These are phyloP conservation scores for Turritopsis dohrnii DNA, from an alignment of 30 jellyfish, hydroid and myxozoan genomes.

Conservation along the genomic window DNA sequence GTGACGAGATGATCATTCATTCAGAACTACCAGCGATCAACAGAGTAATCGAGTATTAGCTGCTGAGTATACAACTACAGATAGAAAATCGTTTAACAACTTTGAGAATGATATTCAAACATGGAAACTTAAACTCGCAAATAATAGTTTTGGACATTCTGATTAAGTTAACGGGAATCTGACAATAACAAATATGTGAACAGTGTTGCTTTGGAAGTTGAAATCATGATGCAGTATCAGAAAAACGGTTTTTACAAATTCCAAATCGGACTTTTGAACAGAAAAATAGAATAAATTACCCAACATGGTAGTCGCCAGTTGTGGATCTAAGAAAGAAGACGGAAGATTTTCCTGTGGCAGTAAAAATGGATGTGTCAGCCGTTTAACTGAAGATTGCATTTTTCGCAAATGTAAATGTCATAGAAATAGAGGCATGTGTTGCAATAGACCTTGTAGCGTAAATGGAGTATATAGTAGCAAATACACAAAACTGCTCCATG, in stretches of 20 bases:
- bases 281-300: background rate
- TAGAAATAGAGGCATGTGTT: background rate
- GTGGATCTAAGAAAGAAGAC: background rate
- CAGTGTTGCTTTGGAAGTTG: too few relatives aligned
- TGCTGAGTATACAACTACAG: conserved; percentile 13
- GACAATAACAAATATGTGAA: background rate
- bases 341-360: background rate
- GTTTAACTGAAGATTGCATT: background rate
- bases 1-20: conserved; percentile 19
- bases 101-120: conserved; percentile 10
- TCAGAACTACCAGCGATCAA: conserved; percentile 23
- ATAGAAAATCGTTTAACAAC: background rate
- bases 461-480: background rate
- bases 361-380: background rate
- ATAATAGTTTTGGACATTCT: background rate
- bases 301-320: conserved; percentile 10
- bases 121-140: conserved; percentile 2
- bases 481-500: background rate
- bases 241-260: background rate
- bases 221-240: background rate
- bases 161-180: background rate
- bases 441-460: background rate
- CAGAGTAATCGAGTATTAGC: conserved; percentile 2
- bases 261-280: background rate
- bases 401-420: background rate